Conservation (phyloP, 1,140 invertebrate genomes). For the Acarapis woodi region DNA sequence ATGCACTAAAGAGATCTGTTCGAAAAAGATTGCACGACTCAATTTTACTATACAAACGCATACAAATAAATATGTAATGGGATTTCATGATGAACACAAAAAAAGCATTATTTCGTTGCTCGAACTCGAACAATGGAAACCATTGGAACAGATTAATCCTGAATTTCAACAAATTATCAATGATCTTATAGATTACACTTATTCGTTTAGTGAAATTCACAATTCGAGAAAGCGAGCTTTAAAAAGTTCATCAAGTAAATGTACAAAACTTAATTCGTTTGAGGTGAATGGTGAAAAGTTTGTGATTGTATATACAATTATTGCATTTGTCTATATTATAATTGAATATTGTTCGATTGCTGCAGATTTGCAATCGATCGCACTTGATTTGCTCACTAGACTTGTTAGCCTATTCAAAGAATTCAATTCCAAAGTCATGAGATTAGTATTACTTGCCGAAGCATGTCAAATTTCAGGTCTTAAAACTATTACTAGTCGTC, state of each 20-base stretch:
- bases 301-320: slow-evolving; percentile 41
- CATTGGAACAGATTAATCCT: slow-evolving; percentile 45
- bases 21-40: slow-evolving; percentile 42
- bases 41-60: slow-evolving; percentile 49
- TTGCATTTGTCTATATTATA: slow-evolving; percentile 52
- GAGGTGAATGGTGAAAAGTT: slow-evolving; percentile 46
- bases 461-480: slow-evolving; percentile 73
- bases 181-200: slow-evolving; percentile 8
- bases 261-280: slow-evolving; percentile 17
- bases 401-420: slow-evolving; percentile 48
- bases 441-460: slow-evolving; percentile 75
- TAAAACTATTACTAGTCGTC: slow-evolving; percentile 83
- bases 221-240: neutral
- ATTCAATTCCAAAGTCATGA: slow-evolving; percentile 75
- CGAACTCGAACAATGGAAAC: slow-evolving; percentile 73
- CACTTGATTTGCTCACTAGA: slow-evolving; percentile 43
- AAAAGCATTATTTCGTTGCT: slow-evolving; percentile 49
- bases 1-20: slow-evolving; percentile 42
- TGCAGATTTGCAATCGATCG: slow-evolving; percentile 24
- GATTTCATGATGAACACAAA: slow-evolving; percentile 63
- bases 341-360: slow-evolving; percentile 62
- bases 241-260: neutral
- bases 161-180: slow-evolving; percentile 60
- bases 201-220: neutral
- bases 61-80: slow-evolving; percentile 61